Evolutionary conservation across 1,140 invertebrate genomes (phyloP).

Genomic region (Drosophila ficusphila): DNA sequence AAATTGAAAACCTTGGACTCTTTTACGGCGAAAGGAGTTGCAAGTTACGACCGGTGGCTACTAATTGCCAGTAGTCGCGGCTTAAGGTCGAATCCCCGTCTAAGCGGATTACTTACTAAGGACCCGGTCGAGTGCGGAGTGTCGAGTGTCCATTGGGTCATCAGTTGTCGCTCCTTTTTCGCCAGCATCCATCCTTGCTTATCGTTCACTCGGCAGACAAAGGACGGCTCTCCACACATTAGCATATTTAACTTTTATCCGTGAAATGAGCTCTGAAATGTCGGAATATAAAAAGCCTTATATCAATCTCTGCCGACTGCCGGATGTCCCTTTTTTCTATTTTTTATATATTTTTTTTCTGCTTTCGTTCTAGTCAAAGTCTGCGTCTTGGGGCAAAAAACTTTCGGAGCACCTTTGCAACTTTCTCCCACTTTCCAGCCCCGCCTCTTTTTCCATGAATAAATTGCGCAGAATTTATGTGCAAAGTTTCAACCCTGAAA

Average conservation of each 20-base stretch:
- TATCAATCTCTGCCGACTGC: constrained; percentile 72
- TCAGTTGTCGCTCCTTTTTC: constrained; percentile 7
- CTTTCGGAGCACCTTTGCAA: constrained; percentile 65
- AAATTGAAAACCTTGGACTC: constrained; percentile 76
- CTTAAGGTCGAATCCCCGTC: constrained; percentile 37
- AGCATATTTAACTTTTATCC: constrained; percentile 77
- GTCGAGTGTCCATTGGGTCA: constrained; percentile 42
- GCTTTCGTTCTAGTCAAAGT: constrained; percentile 8
- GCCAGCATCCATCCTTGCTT: not conserved
- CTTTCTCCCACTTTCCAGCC: constrained; percentile 27
- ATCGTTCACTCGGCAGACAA: constrained; percentile 15
- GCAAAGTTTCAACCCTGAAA: constrained; percentile 68
- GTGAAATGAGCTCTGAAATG: constrained; percentile 73
- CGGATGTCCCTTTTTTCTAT: constrained; percentile 60
- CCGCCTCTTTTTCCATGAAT: constrained; percentile 68
- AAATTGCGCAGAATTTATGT: constrained; percentile 82
- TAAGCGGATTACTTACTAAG: constrained; percentile 48
- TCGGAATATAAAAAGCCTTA: constrained; percentile 80
- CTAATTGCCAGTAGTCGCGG: constrained; percentile 60
- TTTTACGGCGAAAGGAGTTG: constrained; percentile 62
- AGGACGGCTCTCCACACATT: constrained; percentile 57
- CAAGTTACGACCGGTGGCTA: constrained; percentile 40
- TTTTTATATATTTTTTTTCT: constrained; percentile 12
- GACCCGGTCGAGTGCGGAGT: constrained; percentile 7
- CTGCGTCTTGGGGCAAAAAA: constrained; percentile 25